These are phyloP conservation scores for Calidris pygmaea DNA, from an alignment of 2,113 vertebrate species.

Conservation along the genomic window DNA sequence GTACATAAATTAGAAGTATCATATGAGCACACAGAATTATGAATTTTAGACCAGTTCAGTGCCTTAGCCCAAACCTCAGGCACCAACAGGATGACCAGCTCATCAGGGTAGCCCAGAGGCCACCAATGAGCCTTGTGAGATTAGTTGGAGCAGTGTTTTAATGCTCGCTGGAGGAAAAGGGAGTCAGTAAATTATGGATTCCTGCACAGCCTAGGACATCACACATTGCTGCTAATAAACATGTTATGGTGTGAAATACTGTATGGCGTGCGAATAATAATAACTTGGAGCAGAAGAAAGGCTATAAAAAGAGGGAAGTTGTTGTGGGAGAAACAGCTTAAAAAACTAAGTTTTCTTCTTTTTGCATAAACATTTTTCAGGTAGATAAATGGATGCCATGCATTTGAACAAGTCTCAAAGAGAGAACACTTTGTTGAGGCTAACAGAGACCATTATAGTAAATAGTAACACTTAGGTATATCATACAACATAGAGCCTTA, in stretches of 20 bases:
- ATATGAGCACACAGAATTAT: neutral
- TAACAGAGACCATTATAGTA: neutral
- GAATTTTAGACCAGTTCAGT: neutral
- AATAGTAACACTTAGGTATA: neutral
- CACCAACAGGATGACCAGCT: neutral
- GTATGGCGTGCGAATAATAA: neutral
- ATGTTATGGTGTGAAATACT: neutral
- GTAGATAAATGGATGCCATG: neutral
- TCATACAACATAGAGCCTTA: neutral
- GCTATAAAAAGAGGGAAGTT: conserved; percentile 38
- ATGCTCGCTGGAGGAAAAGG: neutral
- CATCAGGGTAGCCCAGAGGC: neutral
- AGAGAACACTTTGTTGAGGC: neutral
- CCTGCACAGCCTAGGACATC: neutral
- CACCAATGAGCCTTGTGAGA: neutral
- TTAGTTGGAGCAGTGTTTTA: neutral
- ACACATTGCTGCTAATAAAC: conserved; percentile 20
- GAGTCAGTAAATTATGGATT: conserved; percentile 17
- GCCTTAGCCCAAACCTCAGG: neutral
- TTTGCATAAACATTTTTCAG: neutral
- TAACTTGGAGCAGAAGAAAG: conserved; percentile 20
- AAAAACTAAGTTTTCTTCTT: neutral
- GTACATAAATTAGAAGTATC: neutral
- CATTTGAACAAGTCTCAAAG: neutral
- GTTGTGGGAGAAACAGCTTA: neutral